Evolutionary conservation across 2,888 invertebrate genomes (phyloP).

Genomic region (Electrophaes corylata): DNA sequence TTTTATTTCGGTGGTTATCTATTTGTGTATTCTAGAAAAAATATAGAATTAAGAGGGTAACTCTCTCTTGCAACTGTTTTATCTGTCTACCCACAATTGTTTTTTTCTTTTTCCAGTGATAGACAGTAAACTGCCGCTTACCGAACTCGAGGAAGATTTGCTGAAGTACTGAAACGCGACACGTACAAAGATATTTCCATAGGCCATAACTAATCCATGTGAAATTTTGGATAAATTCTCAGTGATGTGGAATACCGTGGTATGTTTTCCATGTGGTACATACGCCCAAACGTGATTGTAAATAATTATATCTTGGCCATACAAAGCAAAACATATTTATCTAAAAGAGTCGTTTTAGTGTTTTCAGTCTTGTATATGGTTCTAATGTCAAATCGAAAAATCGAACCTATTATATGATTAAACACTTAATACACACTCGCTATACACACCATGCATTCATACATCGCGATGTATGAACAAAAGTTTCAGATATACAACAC

Average conservation of each 20-base stretch:
- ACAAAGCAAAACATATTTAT: not conserved
- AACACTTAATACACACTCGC: no score
- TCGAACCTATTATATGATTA: not conserved
- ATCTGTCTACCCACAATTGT: not conserved
- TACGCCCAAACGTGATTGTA: not conserved
- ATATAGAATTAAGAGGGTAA: not conserved
- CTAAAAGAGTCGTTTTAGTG: not conserved
- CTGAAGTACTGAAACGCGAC: conserved; percentile 66
- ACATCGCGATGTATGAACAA: not conserved
- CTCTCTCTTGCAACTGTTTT: not conserved
- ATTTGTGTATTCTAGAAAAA: not conserved
- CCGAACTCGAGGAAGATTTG: conserved; percentile 71
- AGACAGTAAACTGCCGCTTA: conserved; percentile 80
- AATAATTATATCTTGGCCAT: not conserved
- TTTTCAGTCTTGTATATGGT: not conserved
- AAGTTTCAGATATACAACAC: not conserved
- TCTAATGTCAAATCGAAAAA: not conserved
- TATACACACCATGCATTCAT: not conserved
- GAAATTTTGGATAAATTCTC: not conserved
- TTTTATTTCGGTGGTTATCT: not conserved
- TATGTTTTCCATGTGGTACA: not conserved
- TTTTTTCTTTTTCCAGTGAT: conserved; percentile 63
- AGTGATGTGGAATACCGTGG: not conserved
- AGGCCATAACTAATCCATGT: conserved; percentile 5
- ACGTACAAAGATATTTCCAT: conserved; percentile 9